These are phyloP conservation scores for Cylindroiulus punctatus DNA, from an alignment of 2,888 invertebrate genomes.

Conservation along the genomic window DNA sequence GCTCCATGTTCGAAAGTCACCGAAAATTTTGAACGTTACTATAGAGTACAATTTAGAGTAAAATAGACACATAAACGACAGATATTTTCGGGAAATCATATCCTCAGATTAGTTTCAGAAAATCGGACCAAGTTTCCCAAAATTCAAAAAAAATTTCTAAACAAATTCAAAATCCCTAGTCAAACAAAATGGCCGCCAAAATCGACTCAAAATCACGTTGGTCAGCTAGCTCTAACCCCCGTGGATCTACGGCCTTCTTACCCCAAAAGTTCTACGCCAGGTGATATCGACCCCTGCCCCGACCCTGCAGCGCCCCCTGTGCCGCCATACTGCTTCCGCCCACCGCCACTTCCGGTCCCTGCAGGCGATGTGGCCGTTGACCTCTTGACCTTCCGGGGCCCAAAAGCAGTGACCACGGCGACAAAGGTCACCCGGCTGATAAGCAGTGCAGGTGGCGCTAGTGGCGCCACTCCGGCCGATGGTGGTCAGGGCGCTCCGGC, in stretches of 20 bases:
- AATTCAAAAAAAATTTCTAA: neutral
- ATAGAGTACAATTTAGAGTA: too few relatives aligned
- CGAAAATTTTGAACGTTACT: too few relatives aligned
- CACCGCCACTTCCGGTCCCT: neutral
- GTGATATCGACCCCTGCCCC: neutral
- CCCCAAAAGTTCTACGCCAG: neutral
- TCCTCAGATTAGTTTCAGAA: neutral
- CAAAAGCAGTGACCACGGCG: constrained; percentile 51
- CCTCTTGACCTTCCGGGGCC: neutral
- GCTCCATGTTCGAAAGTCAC: too few relatives aligned
- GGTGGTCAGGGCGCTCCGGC: constrained; percentile 51
- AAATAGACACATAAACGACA: too few relatives aligned
- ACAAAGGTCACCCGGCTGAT: constrained; percentile 46
- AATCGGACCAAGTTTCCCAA: neutral
- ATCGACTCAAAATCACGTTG: neutral
- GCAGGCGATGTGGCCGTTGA: neutral
- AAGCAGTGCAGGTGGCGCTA: constrained; percentile 44
- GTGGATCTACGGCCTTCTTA: neutral
- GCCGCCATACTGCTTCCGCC: neutral
- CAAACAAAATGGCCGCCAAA: neutral
- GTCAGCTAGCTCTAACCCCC: neutral
- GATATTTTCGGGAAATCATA: neutral
- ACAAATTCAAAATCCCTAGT: neutral
- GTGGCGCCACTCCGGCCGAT: constrained; percentile 36
- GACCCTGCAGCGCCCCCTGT: neutral